These are phyloP conservation scores for Pelobates cultripes DNA, from an alignment of 2,797 vertebrate genomes.

Conservation along the genomic window DNA sequence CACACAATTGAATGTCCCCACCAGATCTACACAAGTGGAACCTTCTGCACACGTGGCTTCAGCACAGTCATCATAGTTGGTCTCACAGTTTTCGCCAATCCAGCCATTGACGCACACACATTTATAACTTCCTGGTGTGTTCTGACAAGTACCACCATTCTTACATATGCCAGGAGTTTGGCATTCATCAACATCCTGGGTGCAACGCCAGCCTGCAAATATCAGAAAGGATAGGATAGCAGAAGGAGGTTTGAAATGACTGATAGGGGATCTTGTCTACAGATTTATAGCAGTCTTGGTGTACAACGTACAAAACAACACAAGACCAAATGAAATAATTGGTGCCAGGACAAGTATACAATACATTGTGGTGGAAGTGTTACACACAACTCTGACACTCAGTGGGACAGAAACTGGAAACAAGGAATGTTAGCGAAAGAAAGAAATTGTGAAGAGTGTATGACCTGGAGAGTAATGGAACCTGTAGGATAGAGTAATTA, in stretches of 20 bases:
- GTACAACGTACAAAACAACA: too few relatives aligned
- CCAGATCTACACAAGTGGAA: conserved; percentile 65
- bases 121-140: conserved; percentile 54
- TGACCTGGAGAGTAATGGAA: not conserved
- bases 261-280: not conserved
- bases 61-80: conserved; percentile 72
- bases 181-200: conserved; percentile 63
- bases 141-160: conserved; percentile 67
- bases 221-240: not conserved
- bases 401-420: too few relatives aligned
- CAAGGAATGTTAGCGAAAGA: too few relatives aligned
- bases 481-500: not conserved
- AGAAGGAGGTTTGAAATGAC: not conserved
- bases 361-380: too few relatives aligned
- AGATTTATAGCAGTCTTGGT: too few relatives aligned
- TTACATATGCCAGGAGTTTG: conserved; percentile 57
- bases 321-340: too few relatives aligned
- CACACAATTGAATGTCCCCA: conserved; percentile 65
- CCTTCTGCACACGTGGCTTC: conserved; percentile 70
- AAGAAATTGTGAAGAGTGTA: too few relatives aligned
- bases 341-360: too few relatives aligned
- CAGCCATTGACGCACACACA: conserved; percentile 67
- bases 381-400: too few relatives aligned
- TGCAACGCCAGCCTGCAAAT: conserved; percentile 60
- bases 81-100: conserved; percentile 71